Evolutionary conservation across 2,888 invertebrate genomes (phyloP).

Genomic region (Caenorhabditis panamensis): DNA sequence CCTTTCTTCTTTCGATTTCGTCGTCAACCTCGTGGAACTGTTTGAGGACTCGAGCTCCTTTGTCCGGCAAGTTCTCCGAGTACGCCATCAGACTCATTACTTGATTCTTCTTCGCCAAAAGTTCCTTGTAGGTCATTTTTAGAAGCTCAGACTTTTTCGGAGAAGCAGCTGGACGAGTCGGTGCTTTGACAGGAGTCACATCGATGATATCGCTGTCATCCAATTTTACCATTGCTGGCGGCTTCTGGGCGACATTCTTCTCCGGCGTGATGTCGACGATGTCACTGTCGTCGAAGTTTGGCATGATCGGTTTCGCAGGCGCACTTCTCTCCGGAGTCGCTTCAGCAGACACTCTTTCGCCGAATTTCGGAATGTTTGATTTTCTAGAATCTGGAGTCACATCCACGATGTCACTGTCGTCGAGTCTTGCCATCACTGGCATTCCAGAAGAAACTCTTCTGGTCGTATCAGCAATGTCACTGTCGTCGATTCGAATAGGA

Average conservation of each 20-base stretch:
- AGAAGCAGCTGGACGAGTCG: not conserved
- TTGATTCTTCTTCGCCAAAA: constrained; percentile 30
- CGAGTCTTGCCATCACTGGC: not conserved
- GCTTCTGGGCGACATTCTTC: not conserved
- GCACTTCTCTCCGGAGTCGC: not conserved
- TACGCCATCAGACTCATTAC: constrained; percentile 29
- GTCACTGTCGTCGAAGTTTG: not conserved
- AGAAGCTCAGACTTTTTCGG: constrained; percentile 2
- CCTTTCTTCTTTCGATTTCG: constrained; percentile 44
- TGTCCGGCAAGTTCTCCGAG: constrained; percentile 35
- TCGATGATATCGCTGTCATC: constrained; percentile 40
- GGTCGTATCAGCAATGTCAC: not conserved
- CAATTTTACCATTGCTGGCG: not conserved
- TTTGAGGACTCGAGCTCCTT: constrained; percentile 18
- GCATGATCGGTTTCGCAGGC: not conserved
- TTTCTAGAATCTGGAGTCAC: not conserved
- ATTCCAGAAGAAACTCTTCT: too few relatives aligned
- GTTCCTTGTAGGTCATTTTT: constrained; percentile 23
- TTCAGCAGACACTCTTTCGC: not conserved
- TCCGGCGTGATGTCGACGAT: constrained; percentile 2
- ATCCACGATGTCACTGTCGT: too few relatives aligned
- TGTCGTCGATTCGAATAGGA: not conserved
- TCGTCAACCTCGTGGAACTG: constrained; percentile 51
- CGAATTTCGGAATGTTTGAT: not conserved
- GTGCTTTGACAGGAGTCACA: constrained; percentile 10